Percentiles rank a stretch among this genome's conserved stretches.
phyloP scores from a whole-genome alignment of 2,888 invertebrate species.

The Fragum sueziense region DNA sequence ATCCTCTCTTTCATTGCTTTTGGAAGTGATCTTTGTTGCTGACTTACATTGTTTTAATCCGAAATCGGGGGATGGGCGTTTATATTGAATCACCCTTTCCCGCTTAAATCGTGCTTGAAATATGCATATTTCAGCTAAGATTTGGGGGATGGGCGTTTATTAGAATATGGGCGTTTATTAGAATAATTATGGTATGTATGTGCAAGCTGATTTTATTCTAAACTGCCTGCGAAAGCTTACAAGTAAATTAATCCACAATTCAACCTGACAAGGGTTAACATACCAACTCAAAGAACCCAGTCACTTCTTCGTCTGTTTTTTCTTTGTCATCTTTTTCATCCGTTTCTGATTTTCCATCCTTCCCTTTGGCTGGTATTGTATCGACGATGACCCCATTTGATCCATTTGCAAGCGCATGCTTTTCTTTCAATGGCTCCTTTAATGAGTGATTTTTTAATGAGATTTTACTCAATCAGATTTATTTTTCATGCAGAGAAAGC shows the following conservation, averaged over 20 bases:
- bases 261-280: constrained; percentile 22
- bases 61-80: too few relatives aligned
- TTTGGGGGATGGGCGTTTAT: too few relatives aligned
- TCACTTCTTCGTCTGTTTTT: constrained; percentile 62
- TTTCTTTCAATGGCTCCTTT: constrained; percentile 21
- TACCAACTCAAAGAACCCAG: constrained; percentile 69
- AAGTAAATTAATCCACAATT: too few relatives aligned
- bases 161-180: too few relatives aligned
- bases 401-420: constrained; percentile 9
- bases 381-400: background rate
- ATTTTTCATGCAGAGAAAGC: too few relatives aligned
- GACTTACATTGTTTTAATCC: too few relatives aligned
- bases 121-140: too few relatives aligned
- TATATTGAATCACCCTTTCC: too few relatives aligned
- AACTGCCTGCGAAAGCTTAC: background rate
- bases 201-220: background rate
- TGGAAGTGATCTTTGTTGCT: too few relatives aligned
- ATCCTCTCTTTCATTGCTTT: too few relatives aligned
- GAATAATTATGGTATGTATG: background rate
- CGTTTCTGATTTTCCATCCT: background rate
- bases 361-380: constrained; percentile 11
- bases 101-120: too few relatives aligned
- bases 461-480: too few relatives aligned
- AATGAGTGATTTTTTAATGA: background rate
- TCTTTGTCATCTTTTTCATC: constrained; percentile 36